A percentile compares a stretch with the other conserved stretches of the same genome.
These are phyloP conservation scores for Chlorodrepanis virens DNA, from an alignment of 2,113 vertebrate species.

Conservation along the genomic window DNA sequence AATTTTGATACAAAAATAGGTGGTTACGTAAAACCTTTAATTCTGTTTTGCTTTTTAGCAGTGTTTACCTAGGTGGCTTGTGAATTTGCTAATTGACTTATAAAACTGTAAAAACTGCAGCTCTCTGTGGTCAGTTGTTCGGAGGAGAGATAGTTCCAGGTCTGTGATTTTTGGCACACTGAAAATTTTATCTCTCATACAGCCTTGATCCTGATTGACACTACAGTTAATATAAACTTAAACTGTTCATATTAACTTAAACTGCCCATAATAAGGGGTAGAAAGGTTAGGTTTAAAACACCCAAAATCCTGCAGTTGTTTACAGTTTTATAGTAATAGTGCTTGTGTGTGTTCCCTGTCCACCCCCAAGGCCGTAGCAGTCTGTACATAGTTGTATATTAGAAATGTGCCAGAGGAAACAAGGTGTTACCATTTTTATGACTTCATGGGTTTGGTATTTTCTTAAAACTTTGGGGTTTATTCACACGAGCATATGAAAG, in stretches of 20 bases:
- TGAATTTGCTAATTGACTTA: slow-evolving; percentile 71
- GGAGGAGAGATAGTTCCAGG: neutral
- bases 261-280: neutral
- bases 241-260: neutral
- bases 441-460: slow-evolving; percentile 47
- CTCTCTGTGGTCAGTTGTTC: slow-evolving; percentile 25
- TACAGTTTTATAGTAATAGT: slow-evolving; percentile 68
- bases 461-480: slow-evolving; percentile 35
- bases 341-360: slow-evolving; percentile 53
- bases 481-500: slow-evolving; percentile 45
- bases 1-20: slow-evolving; percentile 74
- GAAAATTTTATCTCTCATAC: neutral
- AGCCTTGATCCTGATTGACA: slow-evolving; percentile 36
- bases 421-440: slow-evolving; percentile 55
- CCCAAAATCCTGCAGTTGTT: slow-evolving; percentile 54
- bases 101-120: slow-evolving; percentile 78
- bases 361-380: slow-evolving; percentile 23
- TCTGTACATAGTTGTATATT: slow-evolving; percentile 69
- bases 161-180: slow-evolving; percentile 28
- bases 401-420: slow-evolving; percentile 60
- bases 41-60: slow-evolving; percentile 76
- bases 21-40: slow-evolving; percentile 69
- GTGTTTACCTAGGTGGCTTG: slow-evolving; percentile 75
- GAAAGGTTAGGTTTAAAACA: slow-evolving; percentile 49
- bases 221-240: slow-evolving; percentile 11